Evolutionary conservation across 2,113 vertebrate species (phyloP), one percentile per base, ranked within the genome.

Genomic region (Isichthys henryi): DNA sequence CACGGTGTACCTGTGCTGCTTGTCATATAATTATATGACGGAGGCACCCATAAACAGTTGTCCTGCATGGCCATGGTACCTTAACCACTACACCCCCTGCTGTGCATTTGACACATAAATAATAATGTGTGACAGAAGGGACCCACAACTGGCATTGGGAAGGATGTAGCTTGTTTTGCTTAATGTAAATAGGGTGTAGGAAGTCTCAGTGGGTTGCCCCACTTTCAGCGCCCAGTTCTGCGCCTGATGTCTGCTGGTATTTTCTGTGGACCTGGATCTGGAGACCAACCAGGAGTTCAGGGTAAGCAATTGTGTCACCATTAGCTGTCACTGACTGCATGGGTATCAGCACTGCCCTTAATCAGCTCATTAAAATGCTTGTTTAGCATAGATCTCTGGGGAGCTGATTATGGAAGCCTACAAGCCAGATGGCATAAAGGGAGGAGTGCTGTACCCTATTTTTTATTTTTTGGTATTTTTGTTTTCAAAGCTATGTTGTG

Each of bases 351-450:
- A 17, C 56, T 21, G n/a, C 1, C 27, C 31, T 39, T 86, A 86
- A 89, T 89, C 70, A 90, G 17, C 9, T 19, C 21, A 82, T 84
- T n/a, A 85, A 48, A 58, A 7, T 17, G 21, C 56, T 86, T 86
- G 89, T 87, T 86, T 89, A 35, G 39, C 15, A 58, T 8, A 53
- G 11, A 27, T 50, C 82, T 86, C 27, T 5, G 23, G 17, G 89
- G 89, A 89, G 83, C 27, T 35, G 48, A 53, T 56, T 43, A 52
- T 80, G 10, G 50, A 74, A 77, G 49, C 31, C 85, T 10, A n/a
- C 23, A 84, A 62, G 9, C 48, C 39, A 58, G 53, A 85, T 39
- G 53, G n/a, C 27, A 35, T 31, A 53, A 10, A 53, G 15, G 85
- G 50, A 11, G n/a, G 0, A 53, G 10, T 5, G 1, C n/a, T 0